Conservation (phyloP, 2,888 invertebrate genomes). For the Volucella inflata region DNA sequence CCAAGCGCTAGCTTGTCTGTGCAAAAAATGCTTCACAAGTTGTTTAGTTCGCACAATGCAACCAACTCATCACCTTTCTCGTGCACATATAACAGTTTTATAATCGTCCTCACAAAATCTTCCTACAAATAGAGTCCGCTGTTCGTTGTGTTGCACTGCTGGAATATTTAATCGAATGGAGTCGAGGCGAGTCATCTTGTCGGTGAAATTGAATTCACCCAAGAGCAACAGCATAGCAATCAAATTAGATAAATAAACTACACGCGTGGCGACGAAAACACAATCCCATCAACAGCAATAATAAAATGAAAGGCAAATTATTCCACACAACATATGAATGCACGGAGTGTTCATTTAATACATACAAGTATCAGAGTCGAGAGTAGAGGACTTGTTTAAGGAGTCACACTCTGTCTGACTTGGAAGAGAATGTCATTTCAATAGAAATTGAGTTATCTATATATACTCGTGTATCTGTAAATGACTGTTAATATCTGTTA, state of each 20-base stretch:
- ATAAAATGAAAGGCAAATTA: constrained; percentile 20
- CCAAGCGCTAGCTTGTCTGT: constrained; percentile 12
- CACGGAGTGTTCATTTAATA: constrained; percentile 8
- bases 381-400: neutral
- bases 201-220: constrained; percentile 53
- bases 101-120: constrained; percentile 40
- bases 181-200: constrained; percentile 50
- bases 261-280: constrained; percentile 49
- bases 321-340: constrained; percentile 9
- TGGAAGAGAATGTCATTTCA: constrained; percentile 57
- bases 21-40: constrained; percentile 6
- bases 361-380: neutral
- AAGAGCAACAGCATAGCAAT: constrained; percentile 44
- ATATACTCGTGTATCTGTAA: no score
- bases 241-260: constrained; percentile 51
- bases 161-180: constrained; percentile 62
- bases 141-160: constrained; percentile 25
- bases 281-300: constrained; percentile 50
- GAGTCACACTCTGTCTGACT: constrained; percentile 48
- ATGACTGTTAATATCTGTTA: no score
- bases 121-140: constrained; percentile 39
- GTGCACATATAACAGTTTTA: constrained; percentile 53
- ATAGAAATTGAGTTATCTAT: constrained; percentile 53
- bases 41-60: constrained; percentile 24
- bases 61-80: constrained; percentile 30